Evolutionary conservation across 1,140 invertebrate species (phyloP).

Genomic region (Aphidius gifuensis): DNA sequence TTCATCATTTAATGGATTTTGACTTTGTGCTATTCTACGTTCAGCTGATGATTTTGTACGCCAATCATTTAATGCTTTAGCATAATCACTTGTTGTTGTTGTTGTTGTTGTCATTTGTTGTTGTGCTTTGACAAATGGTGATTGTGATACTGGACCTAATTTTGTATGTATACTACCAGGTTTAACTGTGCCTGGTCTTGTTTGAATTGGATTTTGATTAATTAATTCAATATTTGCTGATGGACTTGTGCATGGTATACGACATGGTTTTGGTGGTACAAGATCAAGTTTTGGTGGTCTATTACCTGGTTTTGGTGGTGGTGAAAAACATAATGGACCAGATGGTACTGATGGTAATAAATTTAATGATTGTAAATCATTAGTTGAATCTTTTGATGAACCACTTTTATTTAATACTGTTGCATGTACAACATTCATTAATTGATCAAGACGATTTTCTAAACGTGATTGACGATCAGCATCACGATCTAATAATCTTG

Average conservation of each 20-base stretch:
- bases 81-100: conserved; percentile 15
- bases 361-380: background rate
- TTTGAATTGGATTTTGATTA: conserved; percentile 41
- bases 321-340: conserved; percentile 41
- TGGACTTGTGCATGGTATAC: conserved; percentile 46
- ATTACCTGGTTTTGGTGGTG: conserved; percentile 47
- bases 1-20: conserved; percentile 24
- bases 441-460: conserved; percentile 48
- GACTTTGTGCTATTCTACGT: conserved; percentile 41
- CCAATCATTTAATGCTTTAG: conserved; percentile 22
- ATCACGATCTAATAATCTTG: conserved; percentile 47
- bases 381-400: conserved; percentile 25
- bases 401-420: conserved; percentile 42
- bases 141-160: conserved; percentile 52
- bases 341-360: conserved; percentile 27
- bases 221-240: conserved; percentile 39
- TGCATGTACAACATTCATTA: conserved; percentile 47
- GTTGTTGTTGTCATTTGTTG: conserved; percentile 40
- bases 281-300: conserved; percentile 51
- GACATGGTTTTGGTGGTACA: conserved; percentile 51
- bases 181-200: conserved; percentile 44
- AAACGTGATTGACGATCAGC: conserved; percentile 48
- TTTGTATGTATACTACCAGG: conserved; percentile 49
- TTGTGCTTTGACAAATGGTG: conserved; percentile 52
- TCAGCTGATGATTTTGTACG: conserved; percentile 50